Conservation (phyloP, 2,888 invertebrate genomes). For the Apotomis capreana region DNA sequence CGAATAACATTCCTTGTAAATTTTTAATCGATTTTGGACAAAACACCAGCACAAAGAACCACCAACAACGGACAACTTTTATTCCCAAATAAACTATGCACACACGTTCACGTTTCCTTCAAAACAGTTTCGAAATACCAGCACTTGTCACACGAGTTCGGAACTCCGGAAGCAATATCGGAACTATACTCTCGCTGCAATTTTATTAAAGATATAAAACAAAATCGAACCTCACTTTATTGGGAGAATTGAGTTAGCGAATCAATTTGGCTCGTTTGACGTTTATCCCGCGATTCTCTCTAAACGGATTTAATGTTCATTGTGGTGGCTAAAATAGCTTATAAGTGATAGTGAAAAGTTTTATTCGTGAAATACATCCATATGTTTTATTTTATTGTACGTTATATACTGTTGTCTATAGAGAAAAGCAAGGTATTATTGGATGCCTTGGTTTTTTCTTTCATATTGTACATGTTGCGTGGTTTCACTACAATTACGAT, state of each 20-base stretch:
- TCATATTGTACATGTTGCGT: no score
- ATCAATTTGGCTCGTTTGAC: slow-evolving; percentile 32
- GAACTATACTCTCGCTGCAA: slow-evolving; percentile 23
- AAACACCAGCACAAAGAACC: no score
- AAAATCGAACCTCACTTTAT: slow-evolving; percentile 19
- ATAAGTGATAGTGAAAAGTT: slow-evolving; percentile 17
- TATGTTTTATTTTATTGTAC: no score
- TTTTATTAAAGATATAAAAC: slow-evolving; percentile 37
- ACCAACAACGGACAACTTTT: no score
- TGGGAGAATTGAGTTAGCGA: slow-evolving; percentile 31
- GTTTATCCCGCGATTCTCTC: slow-evolving; percentile 3
- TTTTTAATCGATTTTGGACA: no score
- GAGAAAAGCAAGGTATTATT: no score
- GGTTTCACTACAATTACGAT: no score
- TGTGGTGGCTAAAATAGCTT: not conserved
- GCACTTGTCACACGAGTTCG: slow-evolving; percentile 19
- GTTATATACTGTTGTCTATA: no score
- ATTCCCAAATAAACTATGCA: slow-evolving; percentile 8
- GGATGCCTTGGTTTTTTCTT: no score
- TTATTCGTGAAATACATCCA: not conserved
- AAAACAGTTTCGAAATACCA: slow-evolving; percentile 12
- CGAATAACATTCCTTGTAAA: no score
- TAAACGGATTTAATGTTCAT: slow-evolving; percentile 17
- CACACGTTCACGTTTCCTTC: slow-evolving; percentile 2
- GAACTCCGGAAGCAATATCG: slow-evolving; percentile 29